Evolutionary conservation across 2,888 invertebrate genomes (phyloP).

Genomic region (Andricus quercusramuli): DNA sequence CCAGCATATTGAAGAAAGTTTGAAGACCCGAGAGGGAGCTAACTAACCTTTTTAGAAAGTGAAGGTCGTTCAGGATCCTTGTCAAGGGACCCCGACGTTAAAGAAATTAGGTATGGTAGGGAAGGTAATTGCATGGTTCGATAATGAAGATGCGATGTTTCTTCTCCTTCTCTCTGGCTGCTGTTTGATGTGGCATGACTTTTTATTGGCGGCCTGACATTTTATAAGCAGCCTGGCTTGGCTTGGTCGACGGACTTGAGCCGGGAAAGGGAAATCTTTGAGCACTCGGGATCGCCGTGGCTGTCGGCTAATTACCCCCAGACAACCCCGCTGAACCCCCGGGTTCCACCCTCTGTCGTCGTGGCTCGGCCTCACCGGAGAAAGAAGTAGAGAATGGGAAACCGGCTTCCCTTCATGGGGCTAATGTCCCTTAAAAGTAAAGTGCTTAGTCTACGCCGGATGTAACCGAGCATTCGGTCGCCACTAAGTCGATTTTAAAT

Average conservation of each 20-base stretch:
- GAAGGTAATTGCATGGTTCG: slow-evolving; percentile 64
- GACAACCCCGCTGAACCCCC: slow-evolving; percentile 47
- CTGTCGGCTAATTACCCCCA: slow-evolving; percentile 60
- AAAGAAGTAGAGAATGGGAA: slow-evolving; percentile 55
- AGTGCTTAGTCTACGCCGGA: slow-evolving; percentile 62
- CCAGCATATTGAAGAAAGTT: neutral
- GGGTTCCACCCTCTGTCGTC: slow-evolving; percentile 36
- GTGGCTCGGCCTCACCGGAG: slow-evolving; percentile 11
- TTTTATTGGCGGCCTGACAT: slow-evolving; percentile 81
- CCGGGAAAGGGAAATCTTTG: slow-evolving; percentile 57
- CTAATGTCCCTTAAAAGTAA: slow-evolving; percentile 71
- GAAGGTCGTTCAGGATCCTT: slow-evolving; percentile 43
- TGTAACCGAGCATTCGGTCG: slow-evolving; percentile 41
- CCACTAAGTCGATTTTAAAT: slow-evolving; percentile 39
- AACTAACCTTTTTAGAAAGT: slow-evolving; percentile 55
- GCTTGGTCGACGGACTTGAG: slow-evolving; percentile 44
- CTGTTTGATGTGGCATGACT: slow-evolving; percentile 79
- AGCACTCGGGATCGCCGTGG: slow-evolving; percentile 46
- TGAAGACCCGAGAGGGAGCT: neutral
- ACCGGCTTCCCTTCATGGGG: slow-evolving; percentile 55
- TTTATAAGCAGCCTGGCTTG: slow-evolving; percentile 75
- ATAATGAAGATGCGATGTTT: slow-evolving; percentile 69
- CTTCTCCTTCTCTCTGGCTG: slow-evolving; percentile 54
- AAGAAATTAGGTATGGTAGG: slow-evolving; percentile 50
- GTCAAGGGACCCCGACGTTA: slow-evolving; percentile 29